Conservation (phyloP, 2,888 invertebrate species). For the Sphaerophoria taeniata region DNA sequence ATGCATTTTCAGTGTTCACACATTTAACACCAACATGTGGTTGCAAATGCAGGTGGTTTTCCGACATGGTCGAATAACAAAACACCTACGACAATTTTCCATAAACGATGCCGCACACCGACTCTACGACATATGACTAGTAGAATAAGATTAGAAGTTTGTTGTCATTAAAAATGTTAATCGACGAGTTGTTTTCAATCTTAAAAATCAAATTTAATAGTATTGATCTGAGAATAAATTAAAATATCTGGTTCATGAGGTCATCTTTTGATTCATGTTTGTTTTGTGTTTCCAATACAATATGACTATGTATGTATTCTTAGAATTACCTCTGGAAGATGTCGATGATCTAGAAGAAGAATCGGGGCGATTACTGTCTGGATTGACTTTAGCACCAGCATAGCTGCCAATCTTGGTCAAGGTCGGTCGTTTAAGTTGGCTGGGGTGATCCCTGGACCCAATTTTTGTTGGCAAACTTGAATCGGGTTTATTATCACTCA, state of each 20-base stretch:
- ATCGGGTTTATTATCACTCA: slow-evolving; percentile 41
- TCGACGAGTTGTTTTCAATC: background rate
- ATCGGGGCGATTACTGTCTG: slow-evolving; percentile 46
- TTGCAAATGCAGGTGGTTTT: too few species aligned
- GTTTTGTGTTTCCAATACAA: background rate
- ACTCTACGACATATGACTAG: background rate
- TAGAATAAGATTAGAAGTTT: background rate
- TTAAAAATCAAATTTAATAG: background rate
- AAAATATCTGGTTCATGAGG: background rate
- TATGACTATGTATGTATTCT: background rate
- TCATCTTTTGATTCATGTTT: background rate
- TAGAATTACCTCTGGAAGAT: slow-evolving; percentile 58
- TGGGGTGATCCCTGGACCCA: slow-evolving; percentile 24
- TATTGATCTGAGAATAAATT: background rate
- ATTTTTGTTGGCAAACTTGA: slow-evolving; percentile 3
- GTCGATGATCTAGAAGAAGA: slow-evolving; percentile 60
- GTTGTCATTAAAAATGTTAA: background rate
- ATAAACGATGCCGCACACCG: too few species aligned
- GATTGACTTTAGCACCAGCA: slow-evolving; percentile 33
- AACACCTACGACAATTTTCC: too few species aligned
- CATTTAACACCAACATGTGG: too few species aligned
- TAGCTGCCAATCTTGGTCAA: slow-evolving; percentile 27
- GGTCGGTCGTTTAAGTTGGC: slow-evolving; percentile 24
- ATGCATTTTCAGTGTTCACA: too few species aligned
- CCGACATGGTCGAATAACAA: too few species aligned